Percentiles rank a stretch among this genome's conserved stretches.
These are phyloP conservation scores for Ageneiosus marmoratus DNA, from an alignment of 2,113 vertebrate species.

Conservation along the genomic window DNA sequence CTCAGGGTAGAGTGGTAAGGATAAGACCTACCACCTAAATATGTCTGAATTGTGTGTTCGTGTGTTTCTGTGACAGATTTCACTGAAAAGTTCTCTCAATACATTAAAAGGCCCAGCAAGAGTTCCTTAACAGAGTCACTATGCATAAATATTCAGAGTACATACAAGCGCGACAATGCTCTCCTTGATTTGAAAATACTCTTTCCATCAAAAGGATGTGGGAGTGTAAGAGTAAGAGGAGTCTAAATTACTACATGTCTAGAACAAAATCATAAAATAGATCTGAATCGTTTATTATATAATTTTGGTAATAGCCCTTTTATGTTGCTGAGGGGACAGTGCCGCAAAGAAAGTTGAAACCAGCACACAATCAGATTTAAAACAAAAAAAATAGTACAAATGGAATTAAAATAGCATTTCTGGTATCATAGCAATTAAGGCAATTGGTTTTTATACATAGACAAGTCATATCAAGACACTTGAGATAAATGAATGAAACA, in stretches of 20 bases:
- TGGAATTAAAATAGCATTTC: slow-evolving; percentile 40
- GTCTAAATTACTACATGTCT: neutral
- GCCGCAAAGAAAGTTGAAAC: neutral
- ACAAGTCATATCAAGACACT: slow-evolving; percentile 23
- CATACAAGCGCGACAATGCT: neutral
- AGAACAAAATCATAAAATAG: slow-evolving; percentile 28
- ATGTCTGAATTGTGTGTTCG: neutral
- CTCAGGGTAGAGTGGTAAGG: neutral
- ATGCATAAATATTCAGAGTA: slow-evolving; percentile 25
- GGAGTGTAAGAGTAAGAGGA: neutral
- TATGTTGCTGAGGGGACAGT: neutral
- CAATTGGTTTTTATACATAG: slow-evolving; percentile 54
- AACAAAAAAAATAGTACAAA: slow-evolving; percentile 9
- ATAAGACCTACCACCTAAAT: neutral
- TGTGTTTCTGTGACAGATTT: neutral
- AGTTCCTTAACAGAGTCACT: neutral
- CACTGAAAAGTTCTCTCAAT: neutral
- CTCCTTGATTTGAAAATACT: neutral
- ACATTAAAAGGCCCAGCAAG: neutral
- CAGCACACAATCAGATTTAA: neutral
- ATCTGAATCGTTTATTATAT: slow-evolving; percentile 6
- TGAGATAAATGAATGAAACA: slow-evolving; percentile 34
- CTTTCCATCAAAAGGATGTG: neutral
- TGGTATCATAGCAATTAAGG: slow-evolving; percentile 65
- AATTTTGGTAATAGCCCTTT: neutral